Conservation (phyloP, 2,888 invertebrate species). For the Mechanitis mazaeus region DNA sequence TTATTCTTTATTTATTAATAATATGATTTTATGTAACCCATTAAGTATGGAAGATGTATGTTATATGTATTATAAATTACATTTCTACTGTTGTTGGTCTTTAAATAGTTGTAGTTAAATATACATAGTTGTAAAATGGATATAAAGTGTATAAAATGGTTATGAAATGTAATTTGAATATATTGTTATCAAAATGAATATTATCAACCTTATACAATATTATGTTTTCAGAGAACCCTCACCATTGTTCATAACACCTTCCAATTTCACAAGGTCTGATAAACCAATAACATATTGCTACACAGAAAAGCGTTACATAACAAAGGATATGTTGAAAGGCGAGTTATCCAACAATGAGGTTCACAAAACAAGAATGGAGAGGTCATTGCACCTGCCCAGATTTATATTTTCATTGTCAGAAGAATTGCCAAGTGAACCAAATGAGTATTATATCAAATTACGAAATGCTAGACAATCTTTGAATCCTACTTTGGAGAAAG, state of each 20-base stretch:
- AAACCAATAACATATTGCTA: slow-evolving; percentile 65
- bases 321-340: slow-evolving; percentile 19
- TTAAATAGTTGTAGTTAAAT: too few relatives aligned
- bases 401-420: slow-evolving; percentile 79
- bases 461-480: slow-evolving; percentile 63
- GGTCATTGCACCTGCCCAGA: slow-evolving; percentile 73
- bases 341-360: slow-evolving; percentile 47
- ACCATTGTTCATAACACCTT: slow-evolving; percentile 84
- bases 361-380: slow-evolving; percentile 46
- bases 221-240: slow-evolving; percentile 48
- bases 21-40: too few relatives aligned
- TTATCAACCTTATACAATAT: too few relatives aligned
- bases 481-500: slow-evolving; percentile 57
- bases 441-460: slow-evolving; percentile 74
- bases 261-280: slow-evolving; percentile 87
- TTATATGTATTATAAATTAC: too few relatives aligned
- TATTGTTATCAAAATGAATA: too few relatives aligned
- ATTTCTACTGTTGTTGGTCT: too few relatives aligned
- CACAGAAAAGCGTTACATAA: slow-evolving; percentile 46
- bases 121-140: too few relatives aligned
- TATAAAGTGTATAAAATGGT: too few relatives aligned
- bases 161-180: too few relatives aligned
- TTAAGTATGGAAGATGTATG: too few relatives aligned
- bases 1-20: too few relatives aligned
- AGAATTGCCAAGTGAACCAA: slow-evolving; percentile 79